A percentile compares a stretch with the other conserved stretches of the same genome.
Evolutionary conservation across 2,797 vertebrate genomes (phyloP).

Genomic region (Danio choprae): DNA sequence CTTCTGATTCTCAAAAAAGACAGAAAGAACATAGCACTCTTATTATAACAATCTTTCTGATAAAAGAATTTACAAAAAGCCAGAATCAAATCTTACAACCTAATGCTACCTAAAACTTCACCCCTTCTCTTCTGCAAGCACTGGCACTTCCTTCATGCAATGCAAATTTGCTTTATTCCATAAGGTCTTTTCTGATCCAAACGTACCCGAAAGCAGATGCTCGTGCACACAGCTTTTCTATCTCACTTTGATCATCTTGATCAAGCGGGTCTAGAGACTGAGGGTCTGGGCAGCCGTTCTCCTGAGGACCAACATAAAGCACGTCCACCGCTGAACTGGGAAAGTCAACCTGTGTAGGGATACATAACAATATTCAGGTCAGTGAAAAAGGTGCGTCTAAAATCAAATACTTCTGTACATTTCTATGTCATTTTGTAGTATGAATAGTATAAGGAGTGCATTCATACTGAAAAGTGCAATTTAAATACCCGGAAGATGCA

Average conservation of each 20-base stretch:
- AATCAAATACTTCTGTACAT: too few species aligned
- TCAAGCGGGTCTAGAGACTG: conserved; percentile 84
- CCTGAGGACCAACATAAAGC: conserved; percentile 86
- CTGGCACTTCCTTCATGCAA: conserved; percentile 14
- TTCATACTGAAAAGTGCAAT: too few species aligned
- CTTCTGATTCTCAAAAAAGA: not conserved
- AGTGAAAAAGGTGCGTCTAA: too few species aligned
- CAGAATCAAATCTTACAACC: not conserved
- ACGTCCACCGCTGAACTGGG: conserved; percentile 84
- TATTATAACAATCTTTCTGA: not conserved
- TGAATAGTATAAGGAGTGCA: too few species aligned
- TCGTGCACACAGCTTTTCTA: conserved; percentile 87
- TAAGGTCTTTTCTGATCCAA: not conserved
- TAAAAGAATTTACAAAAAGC: conserved; percentile 4
- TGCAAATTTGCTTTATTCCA: not conserved
- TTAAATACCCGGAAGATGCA: too few species aligned
- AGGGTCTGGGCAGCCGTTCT: conserved; percentile 72
- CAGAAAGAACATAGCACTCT: not conserved
- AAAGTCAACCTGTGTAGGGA: conserved; percentile 87
- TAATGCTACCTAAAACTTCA: not conserved
- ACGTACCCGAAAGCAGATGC: conserved; percentile 88
- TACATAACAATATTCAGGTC: not conserved
- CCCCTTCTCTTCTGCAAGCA: not conserved
- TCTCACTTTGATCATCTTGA: conserved; percentile 80
- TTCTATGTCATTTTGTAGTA: too few species aligned